phyloP scores from a whole-genome alignment of 2,113 vertebrate species.

The Amblyopsis rosae region DNA sequence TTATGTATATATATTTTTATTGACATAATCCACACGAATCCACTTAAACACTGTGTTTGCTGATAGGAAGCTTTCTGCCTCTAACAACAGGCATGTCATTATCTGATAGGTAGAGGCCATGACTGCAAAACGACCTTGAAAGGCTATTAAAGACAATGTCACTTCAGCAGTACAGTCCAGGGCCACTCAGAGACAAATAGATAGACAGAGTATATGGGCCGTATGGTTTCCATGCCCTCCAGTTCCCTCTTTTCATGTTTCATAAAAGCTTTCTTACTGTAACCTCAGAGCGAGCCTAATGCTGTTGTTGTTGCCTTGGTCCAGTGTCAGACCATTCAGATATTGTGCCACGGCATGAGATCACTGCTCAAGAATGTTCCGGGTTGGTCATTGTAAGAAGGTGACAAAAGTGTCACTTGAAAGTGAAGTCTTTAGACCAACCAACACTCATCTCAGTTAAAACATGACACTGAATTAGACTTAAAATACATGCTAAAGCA shows the following conservation, averaged over 20 bases:
- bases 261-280: slow-evolving; percentile 8
- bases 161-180: slow-evolving; percentile 24
- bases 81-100: slow-evolving; percentile 33
- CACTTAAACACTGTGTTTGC: no score
- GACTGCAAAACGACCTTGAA: slow-evolving; percentile 37
- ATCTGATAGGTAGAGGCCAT: slow-evolving; percentile 36
- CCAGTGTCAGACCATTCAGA: neutral
- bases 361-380: slow-evolving; percentile 44
- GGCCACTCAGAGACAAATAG: slow-evolving; percentile 27
- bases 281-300: slow-evolving; percentile 10
- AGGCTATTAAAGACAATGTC: slow-evolving; percentile 37
- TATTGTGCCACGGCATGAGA: slow-evolving; percentile 41
- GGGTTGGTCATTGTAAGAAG: slow-evolving; percentile 40
- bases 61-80: slow-evolving; percentile 15
- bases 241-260: slow-evolving; percentile 15
- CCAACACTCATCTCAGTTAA: slow-evolving; percentile 1
- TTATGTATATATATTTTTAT: neutral
- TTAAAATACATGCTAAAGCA: no score
- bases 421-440: slow-evolving; percentile 10
- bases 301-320: neutral
- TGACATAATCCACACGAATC: no score
- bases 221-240: slow-evolving; percentile 33
- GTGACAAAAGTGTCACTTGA: neutral
- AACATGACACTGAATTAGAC: neutral
- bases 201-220: slow-evolving; percentile 22